Base-by-base conservation (phyloP, 2,113 vertebrate genomes). In the Leptobrachium ailaonicum region DNA sequence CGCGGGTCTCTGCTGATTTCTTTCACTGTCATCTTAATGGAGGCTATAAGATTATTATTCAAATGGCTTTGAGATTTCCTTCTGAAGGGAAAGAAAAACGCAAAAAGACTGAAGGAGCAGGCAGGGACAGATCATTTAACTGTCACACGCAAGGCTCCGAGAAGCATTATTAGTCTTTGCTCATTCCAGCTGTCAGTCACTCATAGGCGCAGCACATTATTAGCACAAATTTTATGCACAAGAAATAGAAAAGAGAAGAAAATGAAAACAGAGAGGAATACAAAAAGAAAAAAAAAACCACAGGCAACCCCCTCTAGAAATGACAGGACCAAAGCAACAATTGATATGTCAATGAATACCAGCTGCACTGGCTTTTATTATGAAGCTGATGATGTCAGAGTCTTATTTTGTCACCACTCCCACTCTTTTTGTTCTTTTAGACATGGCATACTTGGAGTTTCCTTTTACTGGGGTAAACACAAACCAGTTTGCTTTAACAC, bases 141-240 rank as follows among this genome's bases (percentile, higher is more conserved):
- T 90, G 89, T 87, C 73, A 81, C 86, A 12, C 85, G 92, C 86
- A 83, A 87, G 88, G 86, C 88, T 88, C 87, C 88, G 86, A 87
- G 87, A 92, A 88, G 88, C 85, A 88, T 5, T 85, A 91, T 91
- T 90, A 90, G 86, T 89, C 89, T 92, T 89, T 90, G 92, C 92
- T 94, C 90, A 90, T 91, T 93, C 88, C 89, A 92, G 89, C 92
- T 92, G 94, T 92, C 95, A 94, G 89, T 95, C 93, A 95, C 77
- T 82, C 84, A 62, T n/a, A 80, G 89, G 86, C 85, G 82, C 87
- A 83, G 84, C 82, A 69, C 91, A 91, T 91, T 94, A 92, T 91
- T 91, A 94, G 95, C 94, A 91, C 86, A 54, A 71, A 84, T 54
- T 90, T 94, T 96, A 94, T 90, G 91, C 92, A 87, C 87, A 86